phyloP scores from a whole-genome alignment of 2,888 invertebrate species.

The Macrosiphum euphorbiae region DNA sequence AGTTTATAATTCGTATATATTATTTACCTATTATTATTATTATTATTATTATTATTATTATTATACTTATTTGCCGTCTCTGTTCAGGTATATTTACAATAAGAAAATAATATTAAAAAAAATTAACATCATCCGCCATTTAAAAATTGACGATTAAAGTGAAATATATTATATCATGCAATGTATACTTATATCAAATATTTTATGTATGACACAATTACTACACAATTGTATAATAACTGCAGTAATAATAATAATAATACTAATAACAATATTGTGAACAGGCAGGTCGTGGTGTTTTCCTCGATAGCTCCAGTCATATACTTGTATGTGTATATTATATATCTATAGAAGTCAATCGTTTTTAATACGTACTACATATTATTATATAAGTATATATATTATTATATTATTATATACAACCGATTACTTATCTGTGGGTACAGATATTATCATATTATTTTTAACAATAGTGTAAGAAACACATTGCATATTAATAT shows the following conservation, averaged over 20 bases:
- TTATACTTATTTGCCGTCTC: background rate
- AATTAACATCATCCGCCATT: background rate
- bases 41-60: background rate
- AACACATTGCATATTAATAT: background rate
- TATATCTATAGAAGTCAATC: background rate
- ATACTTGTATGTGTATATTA: background rate
- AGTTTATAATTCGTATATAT: background rate
- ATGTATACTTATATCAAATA: background rate
- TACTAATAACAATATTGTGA: background rate
- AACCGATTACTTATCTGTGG: conserved; percentile 4
- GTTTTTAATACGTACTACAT: background rate
- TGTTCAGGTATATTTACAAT: background rate
- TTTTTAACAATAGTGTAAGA: conserved; percentile 34
- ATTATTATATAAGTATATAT: background rate
- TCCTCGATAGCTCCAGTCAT: background rate
- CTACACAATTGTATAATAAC: background rate
- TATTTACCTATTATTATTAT: conserved; percentile 18
- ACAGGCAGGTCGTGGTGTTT: background rate
- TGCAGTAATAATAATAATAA: background rate
- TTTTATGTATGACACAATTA: background rate
- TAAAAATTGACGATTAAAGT: background rate
- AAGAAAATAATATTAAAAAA: background rate
- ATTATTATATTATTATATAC: background rate
- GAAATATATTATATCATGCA: background rate
- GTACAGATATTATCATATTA: conserved; percentile 19